Evolutionary conservation across 1,140 invertebrate species (phyloP).

Genomic region (Mya arenaria): DNA sequence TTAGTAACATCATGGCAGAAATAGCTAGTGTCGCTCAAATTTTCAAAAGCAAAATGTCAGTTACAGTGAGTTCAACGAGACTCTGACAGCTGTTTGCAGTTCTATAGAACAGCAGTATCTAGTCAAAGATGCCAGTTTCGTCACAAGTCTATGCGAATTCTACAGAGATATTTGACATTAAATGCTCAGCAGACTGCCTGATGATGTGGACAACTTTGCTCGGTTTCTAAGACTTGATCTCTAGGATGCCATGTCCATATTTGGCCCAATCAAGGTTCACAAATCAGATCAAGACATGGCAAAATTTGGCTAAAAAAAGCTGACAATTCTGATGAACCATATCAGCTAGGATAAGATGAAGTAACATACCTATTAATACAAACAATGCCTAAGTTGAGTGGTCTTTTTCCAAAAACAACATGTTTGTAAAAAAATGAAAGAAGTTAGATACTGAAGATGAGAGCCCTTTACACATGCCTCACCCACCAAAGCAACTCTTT

Average conservation of each 20-base stretch:
- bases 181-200: neutral
- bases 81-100: slow-evolving; percentile 12
- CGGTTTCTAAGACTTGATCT: slow-evolving; percentile 27
- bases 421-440: neutral
- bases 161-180: slow-evolving; percentile 5
- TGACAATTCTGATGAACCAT: slow-evolving; percentile 21
- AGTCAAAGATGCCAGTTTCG: slow-evolving; percentile 14
- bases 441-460: neutral
- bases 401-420: slow-evolving; percentile 14
- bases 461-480: neutral
- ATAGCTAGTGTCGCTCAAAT: neutral
- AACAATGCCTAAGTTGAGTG: neutral
- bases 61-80: neutral
- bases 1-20: slow-evolving; percentile 30
- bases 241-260: slow-evolving; percentile 24
- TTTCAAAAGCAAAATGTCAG: slow-evolving; percentile 3
- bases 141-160: slow-evolving; percentile 1
- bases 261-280: neutral
- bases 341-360: neutral
- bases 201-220: neutral
- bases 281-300: slow-evolving; percentile 16
- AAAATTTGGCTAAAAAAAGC: slow-evolving; percentile 14
- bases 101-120: slow-evolving; percentile 37
- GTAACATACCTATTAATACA: slow-evolving; percentile 3
- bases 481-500: slow-evolving; percentile 3